phyloP scores from a whole-genome alignment of 2,888 invertebrate species.

The Tethea ocularis region DNA sequence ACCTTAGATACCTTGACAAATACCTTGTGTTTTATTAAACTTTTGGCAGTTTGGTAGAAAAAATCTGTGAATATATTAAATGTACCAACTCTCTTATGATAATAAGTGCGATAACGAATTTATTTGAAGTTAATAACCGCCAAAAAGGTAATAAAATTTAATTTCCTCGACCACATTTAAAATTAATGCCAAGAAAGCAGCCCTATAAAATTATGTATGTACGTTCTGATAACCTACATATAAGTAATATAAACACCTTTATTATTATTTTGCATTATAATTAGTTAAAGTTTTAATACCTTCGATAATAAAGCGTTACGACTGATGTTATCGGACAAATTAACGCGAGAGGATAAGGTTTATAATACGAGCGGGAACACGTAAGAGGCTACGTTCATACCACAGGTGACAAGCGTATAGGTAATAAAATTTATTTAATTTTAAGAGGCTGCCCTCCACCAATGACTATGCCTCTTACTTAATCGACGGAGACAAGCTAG shows the following conservation, averaged over 20 bases:
- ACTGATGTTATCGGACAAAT: slow-evolving; percentile 3
- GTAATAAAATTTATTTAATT: neutral
- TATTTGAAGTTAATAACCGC: neutral
- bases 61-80: too few relatives aligned
- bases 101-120: neutral
- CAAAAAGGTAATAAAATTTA: neutral
- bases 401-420: neutral
- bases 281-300: slow-evolving; percentile 4
- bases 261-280: neutral
- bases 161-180: neutral
- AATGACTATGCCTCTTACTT: too few relatives aligned
- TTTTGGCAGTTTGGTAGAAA: too few relatives aligned
- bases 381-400: neutral
- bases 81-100: too few relatives aligned
- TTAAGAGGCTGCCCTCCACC: too few relatives aligned
- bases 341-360: neutral
- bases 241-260: slow-evolving; percentile 3
- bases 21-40: too few relatives aligned
- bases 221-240: slow-evolving; percentile 1
- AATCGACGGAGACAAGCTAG: too few relatives aligned
- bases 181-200: neutral
- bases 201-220: neutral
- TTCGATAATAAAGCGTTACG: slow-evolving; percentile 2
- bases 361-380: neutral
- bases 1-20: too few relatives aligned